Evolutionary conservation across 2,888 invertebrate genomes (phyloP), one percentile per base, ranked within the genome.

Genomic region (Mylabris sibirica): DNA sequence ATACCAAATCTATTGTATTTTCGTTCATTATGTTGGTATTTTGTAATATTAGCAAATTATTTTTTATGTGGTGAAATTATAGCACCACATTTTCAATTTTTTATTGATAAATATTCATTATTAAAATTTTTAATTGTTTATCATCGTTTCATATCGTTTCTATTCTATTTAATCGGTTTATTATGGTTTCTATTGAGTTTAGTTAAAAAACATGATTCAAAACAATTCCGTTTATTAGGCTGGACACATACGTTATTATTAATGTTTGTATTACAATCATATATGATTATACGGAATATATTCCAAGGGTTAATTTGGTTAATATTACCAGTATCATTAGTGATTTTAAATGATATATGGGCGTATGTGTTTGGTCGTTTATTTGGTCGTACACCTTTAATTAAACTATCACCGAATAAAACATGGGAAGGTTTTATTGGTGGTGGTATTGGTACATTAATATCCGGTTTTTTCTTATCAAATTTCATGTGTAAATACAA

Each of bases 371-470:
- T 98, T 87, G 99, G 99, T 8, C 98, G 98, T 88, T 96, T 98
- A 90, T 98, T 97, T 85, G 99, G 99, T 59, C 94, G 93, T 84
- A 99, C 99, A 0, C 99, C 99, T 0, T 90, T 99, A 71, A 99
- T 99, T 84, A 93, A 98, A 85, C 88, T 99, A 63, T 99, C 99
- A 63, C 99, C 99, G 1, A 99, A 99, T 87, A 99, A 99, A 86
- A 99, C 99, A 2, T 98, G 99, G 97, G 99, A 99, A 87, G 99
- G 99, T 6, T 99, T 99, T 85, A 94, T 99, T 78, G 99, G 99
- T 26, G 99, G 99, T 64, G 98, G 96, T 11, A 85, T 99, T 79
- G 93, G 96, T 26, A 99, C 99, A 1, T 93, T 99, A 38, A 81
- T 95, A 61, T 93, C 97, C 85, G 97, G 97, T 77, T 87, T 95